phyloP scores from a whole-genome alignment of 1,140 invertebrate genomes.

The Diuraphis noxia region DNA sequence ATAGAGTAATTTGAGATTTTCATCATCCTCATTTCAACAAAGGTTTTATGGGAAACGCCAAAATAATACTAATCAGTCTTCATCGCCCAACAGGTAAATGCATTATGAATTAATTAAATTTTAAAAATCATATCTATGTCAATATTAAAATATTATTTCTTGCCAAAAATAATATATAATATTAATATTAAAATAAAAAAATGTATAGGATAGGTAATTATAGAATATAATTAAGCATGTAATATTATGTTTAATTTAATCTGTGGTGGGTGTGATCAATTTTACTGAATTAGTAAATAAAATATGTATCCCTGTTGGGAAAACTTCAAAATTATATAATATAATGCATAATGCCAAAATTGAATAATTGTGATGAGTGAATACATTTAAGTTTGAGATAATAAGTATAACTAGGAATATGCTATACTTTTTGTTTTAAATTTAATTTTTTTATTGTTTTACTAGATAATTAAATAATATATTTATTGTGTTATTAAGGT shows the following conservation, averaged over 20 bases:
- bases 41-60: conserved; percentile 40
- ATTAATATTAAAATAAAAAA: neutral
- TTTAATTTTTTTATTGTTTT: too few relatives aligned
- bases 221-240: neutral
- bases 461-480: too few relatives aligned
- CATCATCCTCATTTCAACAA: conserved; percentile 47
- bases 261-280: neutral
- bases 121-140: neutral
- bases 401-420: too few relatives aligned
- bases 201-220: neutral
- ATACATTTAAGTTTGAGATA: too few relatives aligned
- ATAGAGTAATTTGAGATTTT: conserved; percentile 50
- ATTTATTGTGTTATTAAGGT: too few relatives aligned
- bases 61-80: conserved; percentile 48
- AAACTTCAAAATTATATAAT: neutral
- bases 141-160: neutral
- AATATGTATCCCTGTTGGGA: neutral
- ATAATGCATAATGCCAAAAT: neutral
- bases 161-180: neutral
- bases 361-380: too few relatives aligned
- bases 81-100: conserved; percentile 55
- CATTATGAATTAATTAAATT: conserved; percentile 18
- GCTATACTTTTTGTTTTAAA: too few relatives aligned
- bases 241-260: neutral
- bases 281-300: neutral